These are phyloP conservation scores for Endotricha flammealis DNA, from an alignment of 2,888 invertebrate species.

Conservation along the genomic window DNA sequence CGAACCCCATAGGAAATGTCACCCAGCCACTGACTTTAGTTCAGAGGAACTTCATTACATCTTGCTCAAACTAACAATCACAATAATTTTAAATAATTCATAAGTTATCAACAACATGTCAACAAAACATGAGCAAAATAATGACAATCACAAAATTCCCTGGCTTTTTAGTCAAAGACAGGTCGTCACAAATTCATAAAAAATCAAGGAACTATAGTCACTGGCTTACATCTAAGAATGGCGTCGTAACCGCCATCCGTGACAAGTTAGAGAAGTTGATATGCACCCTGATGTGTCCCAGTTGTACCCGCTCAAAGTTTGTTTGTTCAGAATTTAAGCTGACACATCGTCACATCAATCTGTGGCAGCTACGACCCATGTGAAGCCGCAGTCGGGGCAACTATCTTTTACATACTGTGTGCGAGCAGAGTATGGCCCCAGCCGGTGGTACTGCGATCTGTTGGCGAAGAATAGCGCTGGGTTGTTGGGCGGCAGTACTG, in stretches of 20 bases:
- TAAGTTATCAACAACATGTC: constrained; percentile 23
- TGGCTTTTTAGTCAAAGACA: constrained; percentile 24
- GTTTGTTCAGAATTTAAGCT: constrained; percentile 56
- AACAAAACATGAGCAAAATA: constrained; percentile 17
- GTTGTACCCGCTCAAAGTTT: constrained; percentile 49
- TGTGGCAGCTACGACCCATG: constrained; percentile 69
- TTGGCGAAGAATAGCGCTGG: constrained; percentile 79
- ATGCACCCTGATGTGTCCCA: constrained; percentile 66
- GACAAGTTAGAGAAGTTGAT: constrained; percentile 45
- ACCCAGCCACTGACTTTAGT: constrained; percentile 47
- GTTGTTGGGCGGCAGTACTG: constrained; percentile 76
- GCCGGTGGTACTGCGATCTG: constrained; percentile 80
- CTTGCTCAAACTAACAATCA: constrained; percentile 21
- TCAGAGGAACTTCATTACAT: constrained; percentile 30
- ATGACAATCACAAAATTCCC: constrained; percentile 16
- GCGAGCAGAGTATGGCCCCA: constrained; percentile 74
- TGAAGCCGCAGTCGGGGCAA: constrained; percentile 72
- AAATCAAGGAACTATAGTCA: constrained; percentile 43
- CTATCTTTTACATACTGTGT: constrained; percentile 78
- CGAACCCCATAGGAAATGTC: constrained; percentile 43
- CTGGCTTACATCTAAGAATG: constrained; percentile 32
- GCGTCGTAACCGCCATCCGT: constrained; percentile 40
- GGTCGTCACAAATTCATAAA: constrained; percentile 28
- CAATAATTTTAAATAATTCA: constrained; percentile 28
- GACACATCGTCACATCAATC: constrained; percentile 54